A percentile compares a stretch with the other conserved stretches of the same genome.
These are phyloP conservation scores for Alviniconcha marisindica DNA, from an alignment of 1,140 invertebrate genomes.

Conservation along the genomic window DNA sequence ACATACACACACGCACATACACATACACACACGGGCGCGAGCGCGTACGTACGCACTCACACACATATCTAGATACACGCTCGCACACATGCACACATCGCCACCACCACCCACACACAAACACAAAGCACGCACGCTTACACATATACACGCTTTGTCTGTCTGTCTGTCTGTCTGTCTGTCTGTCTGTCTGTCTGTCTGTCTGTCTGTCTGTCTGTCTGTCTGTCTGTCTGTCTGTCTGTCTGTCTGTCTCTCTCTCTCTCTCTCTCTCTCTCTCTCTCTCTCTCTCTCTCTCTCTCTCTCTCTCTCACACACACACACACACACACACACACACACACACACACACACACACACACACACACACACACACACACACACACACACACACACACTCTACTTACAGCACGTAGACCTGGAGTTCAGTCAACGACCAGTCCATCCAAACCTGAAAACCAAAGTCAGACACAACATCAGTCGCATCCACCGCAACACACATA, in stretches of 20 bases:
- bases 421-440: background rate
- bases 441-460: background rate
- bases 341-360: conserved; percentile 27
- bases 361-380: conserved; percentile 4
- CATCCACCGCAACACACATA: background rate
- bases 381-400: background rate
- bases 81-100: no score
- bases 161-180: background rate
- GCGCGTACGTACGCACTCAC: no score
- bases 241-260: no score
- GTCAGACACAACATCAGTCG: background rate
- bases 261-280: no score
- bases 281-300: background rate
- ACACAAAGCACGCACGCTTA: background rate
- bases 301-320: conserved; percentile 18
- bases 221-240: no score
- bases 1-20: no score
- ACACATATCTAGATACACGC: no score
- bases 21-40: no score
- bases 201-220: no score
- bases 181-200: background rate
- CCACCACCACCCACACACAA: no score
- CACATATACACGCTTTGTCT: background rate
- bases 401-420: background rate
- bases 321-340: conserved; percentile 30